phyloP scores from a whole-genome alignment of 2,113 vertebrate genomes.

The Nyctibius bracteatus region DNA sequence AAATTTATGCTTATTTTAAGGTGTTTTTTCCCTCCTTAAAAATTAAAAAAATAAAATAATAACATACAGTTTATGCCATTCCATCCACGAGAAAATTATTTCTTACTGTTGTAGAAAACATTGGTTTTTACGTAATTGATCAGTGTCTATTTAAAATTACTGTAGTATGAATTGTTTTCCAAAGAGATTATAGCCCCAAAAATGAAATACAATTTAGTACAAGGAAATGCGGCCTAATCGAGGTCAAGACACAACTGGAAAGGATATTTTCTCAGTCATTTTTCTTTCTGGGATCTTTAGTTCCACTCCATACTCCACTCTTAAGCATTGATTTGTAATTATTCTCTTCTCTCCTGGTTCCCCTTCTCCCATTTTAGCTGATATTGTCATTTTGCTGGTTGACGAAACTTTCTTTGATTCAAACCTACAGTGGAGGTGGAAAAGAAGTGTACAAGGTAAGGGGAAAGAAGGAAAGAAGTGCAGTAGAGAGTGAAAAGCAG shows the following conservation, averaged over 20 bases:
- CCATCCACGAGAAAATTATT: neutral
- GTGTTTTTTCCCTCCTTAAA: neutral
- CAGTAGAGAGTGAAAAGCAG: neutral
- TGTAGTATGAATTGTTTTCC: neutral
- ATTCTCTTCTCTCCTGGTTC: neutral
- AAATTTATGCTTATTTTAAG: neutral
- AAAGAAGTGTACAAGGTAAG: neutral
- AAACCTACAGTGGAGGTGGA: neutral
- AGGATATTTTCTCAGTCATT: neutral
- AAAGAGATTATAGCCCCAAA: neutral
- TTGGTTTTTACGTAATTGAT: neutral
- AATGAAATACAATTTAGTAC: neutral
- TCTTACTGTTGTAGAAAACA: neutral
- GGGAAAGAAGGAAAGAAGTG: neutral
- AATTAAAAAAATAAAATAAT: neutral
- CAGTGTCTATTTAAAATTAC: neutral
- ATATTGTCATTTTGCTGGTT: neutral
- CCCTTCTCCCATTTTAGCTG: neutral
- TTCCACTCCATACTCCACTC: neutral
- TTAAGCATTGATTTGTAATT: neutral
- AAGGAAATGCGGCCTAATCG: neutral
- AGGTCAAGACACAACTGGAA: neutral
- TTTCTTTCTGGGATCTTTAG: neutral
- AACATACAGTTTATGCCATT: neutral
- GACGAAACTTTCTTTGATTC: neutral